Evolutionary conservation across 2,797 vertebrate species (phyloP).

Genomic region (Harpagifer antarcticus): DNA sequence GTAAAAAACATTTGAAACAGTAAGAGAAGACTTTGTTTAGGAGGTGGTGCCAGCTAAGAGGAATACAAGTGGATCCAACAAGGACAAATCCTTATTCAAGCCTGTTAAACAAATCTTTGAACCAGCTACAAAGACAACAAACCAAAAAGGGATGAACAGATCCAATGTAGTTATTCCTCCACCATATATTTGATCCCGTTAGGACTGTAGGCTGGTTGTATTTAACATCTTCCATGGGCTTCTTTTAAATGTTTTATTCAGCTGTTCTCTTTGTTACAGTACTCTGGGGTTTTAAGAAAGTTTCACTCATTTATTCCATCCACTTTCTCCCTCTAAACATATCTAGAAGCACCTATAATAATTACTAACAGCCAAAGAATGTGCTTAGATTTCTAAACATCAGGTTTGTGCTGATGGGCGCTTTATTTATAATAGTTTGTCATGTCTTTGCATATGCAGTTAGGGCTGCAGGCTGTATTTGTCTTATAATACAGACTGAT

Average conservation of each 20-base stretch:
- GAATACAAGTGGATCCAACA: background rate
- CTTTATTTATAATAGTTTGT: background rate
- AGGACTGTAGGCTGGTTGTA: background rate
- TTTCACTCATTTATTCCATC: slow-evolving; percentile 9
- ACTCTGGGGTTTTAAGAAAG: background rate
- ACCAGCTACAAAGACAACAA: background rate
- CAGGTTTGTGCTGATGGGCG: background rate
- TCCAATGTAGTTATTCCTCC: background rate
- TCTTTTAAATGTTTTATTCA: slow-evolving; percentile 2
- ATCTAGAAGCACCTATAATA: background rate
- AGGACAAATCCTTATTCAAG: background rate
- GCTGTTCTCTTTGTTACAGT: background rate
- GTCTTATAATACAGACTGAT: background rate
- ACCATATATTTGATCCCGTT: background rate
- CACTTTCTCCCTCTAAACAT: background rate
- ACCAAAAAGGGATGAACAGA: background rate
- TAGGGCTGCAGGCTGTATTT: background rate
- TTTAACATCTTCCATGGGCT: background rate
- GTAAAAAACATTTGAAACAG: background rate
- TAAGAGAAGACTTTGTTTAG: background rate
- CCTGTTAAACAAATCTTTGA: slow-evolving; percentile 7
- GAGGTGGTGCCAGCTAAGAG: background rate
- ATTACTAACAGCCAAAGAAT: background rate
- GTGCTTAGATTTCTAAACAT: background rate
- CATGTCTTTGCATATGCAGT: background rate